Evolutionary conservation across 1,140 invertebrate species (phyloP), one percentile per base, ranked within the genome.

Genomic region (Meloidogyne exigua): DNA sequence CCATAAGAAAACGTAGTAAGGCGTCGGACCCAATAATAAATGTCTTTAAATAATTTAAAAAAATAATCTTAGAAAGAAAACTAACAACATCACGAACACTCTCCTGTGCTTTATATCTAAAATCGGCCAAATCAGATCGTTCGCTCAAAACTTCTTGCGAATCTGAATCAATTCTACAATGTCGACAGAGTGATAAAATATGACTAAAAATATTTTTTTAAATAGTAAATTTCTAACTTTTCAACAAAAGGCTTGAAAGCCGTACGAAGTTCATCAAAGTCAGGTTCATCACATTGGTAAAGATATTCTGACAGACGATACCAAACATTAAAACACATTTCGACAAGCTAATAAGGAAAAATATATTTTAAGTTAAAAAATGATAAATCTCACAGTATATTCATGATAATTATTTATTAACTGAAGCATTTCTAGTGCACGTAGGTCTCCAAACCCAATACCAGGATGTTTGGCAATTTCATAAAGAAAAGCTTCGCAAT

Each of bases 251-350:
- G 94, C 83, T 92, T 92, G 87, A 97, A 98, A 42, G 92, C 85
- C 62, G 90, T 89, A 39, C 63, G 36, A 5, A 80, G 82, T 66
- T 76, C 69, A 28, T 92, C 94, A 1, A 95, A 85, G 0, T 91
- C 90, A 77, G 93, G 91, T 78, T 91, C 92, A 84, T 95, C 93
- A 82, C 92, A 92, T 82, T 94, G 92, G 88, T 96, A 98, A 0
- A 99, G 88, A 81, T 93, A 92, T 89, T 99, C 96, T 13, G 95
- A 96, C 62, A 98, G 88, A 44, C 93, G 90, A 88, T 96, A 97
- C 96, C 96, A 99, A 69, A 98, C 90, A 88, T 95, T 93, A 86
- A 98, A 99, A 4, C 80, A 96, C 76, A 97, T 94, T 89, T 96
- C 94, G 36, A 94, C 94, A 57, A 99, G 92, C 92, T 96, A 81